Evolutionary conservation across 2,888 invertebrate species (phyloP).

Genomic region (Cacoxenus indagator): DNA sequence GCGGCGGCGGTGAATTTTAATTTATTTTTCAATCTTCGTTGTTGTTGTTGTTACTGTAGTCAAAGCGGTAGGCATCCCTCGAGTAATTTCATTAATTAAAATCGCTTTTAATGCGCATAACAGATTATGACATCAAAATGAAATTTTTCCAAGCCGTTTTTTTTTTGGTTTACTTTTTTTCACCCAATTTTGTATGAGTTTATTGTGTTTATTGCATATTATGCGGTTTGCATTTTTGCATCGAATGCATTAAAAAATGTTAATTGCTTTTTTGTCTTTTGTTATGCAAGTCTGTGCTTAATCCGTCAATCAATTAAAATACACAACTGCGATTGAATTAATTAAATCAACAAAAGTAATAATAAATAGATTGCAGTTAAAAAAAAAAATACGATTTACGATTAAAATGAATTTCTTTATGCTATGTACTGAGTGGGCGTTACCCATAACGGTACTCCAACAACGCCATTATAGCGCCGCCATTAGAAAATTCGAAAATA

Average conservation of each 20-base stretch:
- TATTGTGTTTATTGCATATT: conserved; percentile 56
- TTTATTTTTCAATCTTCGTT: conserved; percentile 6
- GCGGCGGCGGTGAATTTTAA: conserved; percentile 11
- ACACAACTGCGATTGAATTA: conserved; percentile 62
- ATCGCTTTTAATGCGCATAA: conserved; percentile 55
- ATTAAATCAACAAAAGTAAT: conserved; percentile 62
- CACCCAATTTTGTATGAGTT: conserved; percentile 5
- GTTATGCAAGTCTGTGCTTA: conserved; percentile 40
- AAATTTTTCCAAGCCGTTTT: conserved; percentile 30
- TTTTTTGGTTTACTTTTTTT: conserved; percentile 22
- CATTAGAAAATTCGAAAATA: conserved; percentile 32
- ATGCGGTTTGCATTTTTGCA: conserved; percentile 60
- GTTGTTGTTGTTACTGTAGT: conserved; percentile 3
- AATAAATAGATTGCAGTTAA: conserved; percentile 39
- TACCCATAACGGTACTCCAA: not conserved
- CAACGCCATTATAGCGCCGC: not conserved
- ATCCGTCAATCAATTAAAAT: conserved; percentile 67
- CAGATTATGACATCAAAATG: conserved; percentile 62
- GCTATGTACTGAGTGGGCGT: not conserved
- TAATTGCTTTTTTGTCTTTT: conserved; percentile 64
- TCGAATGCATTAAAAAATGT: conserved; percentile 55
- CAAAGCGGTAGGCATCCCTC: conserved; percentile 27
- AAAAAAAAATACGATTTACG: not conserved
- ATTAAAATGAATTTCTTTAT: not conserved
- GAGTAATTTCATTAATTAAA: conserved; percentile 61